Conservation (phyloP, 2,113 vertebrate species). For the Myrmophylax atrothorax region DNA sequence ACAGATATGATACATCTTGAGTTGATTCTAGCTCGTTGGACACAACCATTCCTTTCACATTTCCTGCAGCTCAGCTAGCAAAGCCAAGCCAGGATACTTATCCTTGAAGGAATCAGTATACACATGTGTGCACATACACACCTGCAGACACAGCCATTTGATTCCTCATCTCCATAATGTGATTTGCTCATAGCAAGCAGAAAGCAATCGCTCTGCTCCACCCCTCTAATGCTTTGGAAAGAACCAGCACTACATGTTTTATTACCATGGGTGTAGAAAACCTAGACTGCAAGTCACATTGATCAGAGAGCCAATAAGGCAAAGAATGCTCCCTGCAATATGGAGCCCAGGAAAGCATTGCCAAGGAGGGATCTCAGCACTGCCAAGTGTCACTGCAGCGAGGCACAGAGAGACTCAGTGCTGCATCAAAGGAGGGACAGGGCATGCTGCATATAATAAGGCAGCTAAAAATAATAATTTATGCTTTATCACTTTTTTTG, state of each 20-base stretch:
- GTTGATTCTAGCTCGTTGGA: neutral
- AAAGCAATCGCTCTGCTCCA: neutral
- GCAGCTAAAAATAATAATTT: neutral
- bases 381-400: neutral
- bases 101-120: neutral
- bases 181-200: neutral
- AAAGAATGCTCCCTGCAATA: neutral
- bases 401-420: neutral
- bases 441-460: neutral
- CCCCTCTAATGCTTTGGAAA: neutral
- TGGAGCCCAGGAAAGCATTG: neutral
- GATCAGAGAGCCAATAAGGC: neutral
- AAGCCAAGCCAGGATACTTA: neutral
- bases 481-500: neutral
- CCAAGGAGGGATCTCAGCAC: neutral
- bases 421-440: neutral
- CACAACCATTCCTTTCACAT: neutral
- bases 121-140: neutral
- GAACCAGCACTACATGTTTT: neutral
- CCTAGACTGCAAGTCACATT: neutral
- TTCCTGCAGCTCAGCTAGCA: neutral
- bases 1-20: neutral
- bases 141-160: neutral
- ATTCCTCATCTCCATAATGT: neutral
- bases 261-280: neutral